Base-by-base conservation (phyloP, 23 tunicate genomes). In the Ascidia mentula region DNA sequence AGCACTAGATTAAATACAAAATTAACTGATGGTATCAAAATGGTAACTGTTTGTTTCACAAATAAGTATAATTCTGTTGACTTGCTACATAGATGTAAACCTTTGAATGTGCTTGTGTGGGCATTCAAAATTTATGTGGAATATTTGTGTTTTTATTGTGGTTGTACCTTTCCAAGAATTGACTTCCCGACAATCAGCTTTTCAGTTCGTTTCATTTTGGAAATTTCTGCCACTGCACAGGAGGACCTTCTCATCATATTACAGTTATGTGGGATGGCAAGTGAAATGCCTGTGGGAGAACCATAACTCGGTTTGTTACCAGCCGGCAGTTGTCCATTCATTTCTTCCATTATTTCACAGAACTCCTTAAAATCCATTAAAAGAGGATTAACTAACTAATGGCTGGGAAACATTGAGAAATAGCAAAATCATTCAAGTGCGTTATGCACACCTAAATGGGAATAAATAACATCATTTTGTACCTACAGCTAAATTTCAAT, bases 111-210 rank as follows among this genome's bases (percentile, higher is more conserved):
- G n/a, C n/a, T n/a, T n/a, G n/a, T n/a, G n/a, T n/a, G n/a, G n/a
- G n/a, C n/a, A n/a, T n/a, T n/a, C n/a, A n/a, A n/a, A n/a, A n/a
- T n/a, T n/a, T n/a, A n/a, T n/a, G n/a, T n/a, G n/a, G n/a, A n/a
- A n/a, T n/a, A n/a, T n/a, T n/a, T n/a, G n/a, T n/a, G n/a, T n/a
- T n/a, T n/a, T n/a, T n/a, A n/a, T n/a, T n/a, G n/a, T n/a, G n/a
- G n/a, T n/a, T n/a, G n/a, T 6, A 91, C 97, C 84, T 93, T 93
- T 74, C 98, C 98, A 30, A 93, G 77, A 20, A 93, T 86, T 35
- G 98, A 93, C 69, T 85, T 88, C 35, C 98, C 98, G 40, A 92
- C 79, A 34, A 76, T 81, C 0, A 92, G 78, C 75, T 92, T 87
- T 45, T 78, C 60, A 22, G 72, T 80, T 0, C 40, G 80, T 8